Percentiles rank a stretch among this genome's conserved stretches.
Conservation (phyloP, 35 echinoderm and acorn worm species). For the Anneissia japonica region DNA sequence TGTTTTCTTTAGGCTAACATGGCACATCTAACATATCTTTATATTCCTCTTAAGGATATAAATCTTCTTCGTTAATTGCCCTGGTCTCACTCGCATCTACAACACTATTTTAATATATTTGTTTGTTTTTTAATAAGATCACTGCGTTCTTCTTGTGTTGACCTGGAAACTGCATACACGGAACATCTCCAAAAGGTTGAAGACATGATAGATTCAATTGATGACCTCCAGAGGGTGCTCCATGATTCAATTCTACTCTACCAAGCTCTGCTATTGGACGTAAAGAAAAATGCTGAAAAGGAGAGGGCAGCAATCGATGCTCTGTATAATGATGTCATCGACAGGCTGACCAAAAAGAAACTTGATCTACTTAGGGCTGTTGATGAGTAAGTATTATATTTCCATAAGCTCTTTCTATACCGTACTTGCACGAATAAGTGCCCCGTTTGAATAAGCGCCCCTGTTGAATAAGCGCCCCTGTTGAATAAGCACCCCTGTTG, state of each 20-base stretch:
- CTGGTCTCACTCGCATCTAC: too few species aligned
- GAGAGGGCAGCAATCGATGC: slow-evolving; percentile 32
- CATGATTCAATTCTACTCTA: slow-evolving; percentile 45
- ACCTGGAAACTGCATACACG: slow-evolving; percentile 29
- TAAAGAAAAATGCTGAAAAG: slow-evolving; percentile 32
- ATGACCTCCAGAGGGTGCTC: slow-evolving; percentile 33
- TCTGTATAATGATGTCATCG: slow-evolving; percentile 18
- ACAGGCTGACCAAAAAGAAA: slow-evolving; percentile 27
- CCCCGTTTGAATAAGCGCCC: too few species aligned
- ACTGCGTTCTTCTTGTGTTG: slow-evolving; percentile 27
- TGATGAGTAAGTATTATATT: slow-evolving; percentile 44
- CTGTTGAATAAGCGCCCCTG: too few species aligned
- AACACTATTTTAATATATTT: too few species aligned
- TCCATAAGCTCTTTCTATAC: too few species aligned
- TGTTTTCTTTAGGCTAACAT: too few species aligned
- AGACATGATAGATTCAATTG: slow-evolving; percentile 12
- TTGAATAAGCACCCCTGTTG: too few species aligned
- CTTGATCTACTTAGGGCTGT: slow-evolving; percentile 27
- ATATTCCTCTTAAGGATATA: too few species aligned
- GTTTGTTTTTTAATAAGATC: too few species aligned
- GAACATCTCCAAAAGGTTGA: slow-evolving; percentile 17
- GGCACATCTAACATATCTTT: too few species aligned
- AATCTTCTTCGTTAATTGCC: too few species aligned
- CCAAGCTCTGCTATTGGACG: slow-evolving; percentile 38
- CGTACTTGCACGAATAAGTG: too few species aligned